Base-by-base conservation (phyloP, 2,888 invertebrate species). In the Melolontha melolontha region DNA sequence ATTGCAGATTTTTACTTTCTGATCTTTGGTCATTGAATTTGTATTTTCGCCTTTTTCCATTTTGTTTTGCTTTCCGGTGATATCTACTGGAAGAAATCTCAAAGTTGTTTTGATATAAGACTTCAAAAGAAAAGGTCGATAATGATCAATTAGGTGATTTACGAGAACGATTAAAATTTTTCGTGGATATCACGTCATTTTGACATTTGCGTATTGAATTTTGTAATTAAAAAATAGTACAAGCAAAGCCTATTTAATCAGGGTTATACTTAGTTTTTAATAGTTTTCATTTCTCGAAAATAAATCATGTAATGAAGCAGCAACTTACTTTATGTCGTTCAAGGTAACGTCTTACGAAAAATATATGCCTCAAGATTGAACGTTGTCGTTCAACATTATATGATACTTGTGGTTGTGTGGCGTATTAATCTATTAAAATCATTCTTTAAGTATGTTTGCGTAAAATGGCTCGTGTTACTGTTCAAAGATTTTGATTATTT, bases 401-500 rank as follows among this genome's bases (percentile, higher is more conserved):
- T 34, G 34, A 34, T 5, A 34, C 34, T 34, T 34, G 34, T 34
- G 34, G 6, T 34, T 34, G 34, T 34, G 34, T 1, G 10, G 6
- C 49, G 22, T 17, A 11, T 22, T 16, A 16, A 49, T 49, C 49
- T 17, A 16, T 49, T 22, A 22, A 10, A 22, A 22, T 49, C 49
- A 49, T 49, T 22, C 49, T 49, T 17, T 22, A 16, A 49, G 29
- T 44, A 34, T 16, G 11, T 34, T 14, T 34, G 39, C 59, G 59
- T 34, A 34, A 29, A 29, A 47, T 62, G 59, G 11, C 29, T 10
- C 22, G 29, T 47, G 47, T 62, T 47, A 62, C 59, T 62, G 59
- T 47, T 62, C 59, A 44, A 47, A 14, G 59, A 62, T 62, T 62
- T 62, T 62, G 59, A 62, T 62, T 62, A 34, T 47, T 62, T 47